Evolutionary conservation across 2,888 invertebrate species (phyloP).

Genomic region (Campaea margaritaria): DNA sequence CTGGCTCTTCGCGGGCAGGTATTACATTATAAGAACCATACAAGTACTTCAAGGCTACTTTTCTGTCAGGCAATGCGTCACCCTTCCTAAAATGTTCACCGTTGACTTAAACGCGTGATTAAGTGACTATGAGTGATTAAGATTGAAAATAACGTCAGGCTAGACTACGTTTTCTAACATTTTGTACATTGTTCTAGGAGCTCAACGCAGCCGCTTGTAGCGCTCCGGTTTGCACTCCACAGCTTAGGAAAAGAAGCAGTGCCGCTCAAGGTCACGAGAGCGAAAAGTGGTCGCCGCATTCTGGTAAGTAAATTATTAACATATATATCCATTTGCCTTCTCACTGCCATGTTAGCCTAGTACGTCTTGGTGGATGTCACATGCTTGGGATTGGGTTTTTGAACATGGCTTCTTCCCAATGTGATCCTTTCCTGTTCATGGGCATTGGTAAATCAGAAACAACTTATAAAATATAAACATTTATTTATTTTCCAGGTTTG

Average conservation of each 20-base stretch:
- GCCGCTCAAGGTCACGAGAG: constrained; percentile 66
- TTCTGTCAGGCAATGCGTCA: too few species aligned
- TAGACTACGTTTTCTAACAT: neutral
- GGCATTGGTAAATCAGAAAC: too few species aligned
- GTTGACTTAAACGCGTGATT: neutral
- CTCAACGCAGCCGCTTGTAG: constrained; percentile 65
- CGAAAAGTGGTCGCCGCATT: constrained; percentile 80
- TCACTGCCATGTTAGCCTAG: too few species aligned
- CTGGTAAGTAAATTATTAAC: constrained; percentile 53
- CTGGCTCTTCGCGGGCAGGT: too few species aligned
- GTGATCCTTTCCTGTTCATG: too few species aligned
- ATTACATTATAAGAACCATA: too few species aligned
- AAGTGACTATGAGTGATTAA: constrained; percentile 2
- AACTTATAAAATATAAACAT: neutral
- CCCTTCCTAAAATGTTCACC: neutral
- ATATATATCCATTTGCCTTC: neutral
- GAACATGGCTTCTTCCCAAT: too few species aligned
- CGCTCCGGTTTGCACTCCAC: constrained; percentile 72
- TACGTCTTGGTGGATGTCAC: neutral
- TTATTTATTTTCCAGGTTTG: constrained; percentile 59
- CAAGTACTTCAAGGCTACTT: too few species aligned
- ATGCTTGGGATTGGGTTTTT: neutral
- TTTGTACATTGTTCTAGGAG: constrained; percentile 56
- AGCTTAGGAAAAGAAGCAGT: constrained; percentile 71
- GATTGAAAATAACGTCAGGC: neutral